These are phyloP conservation scores for Stylophora pistillata DNA, from an alignment of 64 coral and sea anemone species.

Conservation along the genomic window DNA sequence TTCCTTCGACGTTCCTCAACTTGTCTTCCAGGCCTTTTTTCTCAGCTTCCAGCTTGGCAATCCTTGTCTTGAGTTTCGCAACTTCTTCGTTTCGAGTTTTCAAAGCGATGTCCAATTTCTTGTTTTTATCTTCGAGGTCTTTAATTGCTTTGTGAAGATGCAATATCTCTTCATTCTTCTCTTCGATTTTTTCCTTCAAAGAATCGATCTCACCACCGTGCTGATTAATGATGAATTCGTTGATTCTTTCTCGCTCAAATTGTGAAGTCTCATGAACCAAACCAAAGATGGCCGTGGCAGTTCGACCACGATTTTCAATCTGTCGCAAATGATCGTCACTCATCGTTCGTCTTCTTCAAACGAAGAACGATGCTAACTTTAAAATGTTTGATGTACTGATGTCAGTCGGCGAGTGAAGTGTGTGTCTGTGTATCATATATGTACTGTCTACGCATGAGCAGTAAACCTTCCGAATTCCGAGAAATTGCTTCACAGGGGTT, in stretches of 20 bases:
- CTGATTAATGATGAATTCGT: neutral
- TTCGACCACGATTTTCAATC: neutral
- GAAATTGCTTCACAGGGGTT: neutral
- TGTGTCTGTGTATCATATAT: neutral
- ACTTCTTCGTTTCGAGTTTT: constrained; percentile 30
- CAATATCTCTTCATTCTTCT: constrained; percentile 38
- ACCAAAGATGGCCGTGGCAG: neutral
- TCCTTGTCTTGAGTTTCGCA: constrained; percentile 28
- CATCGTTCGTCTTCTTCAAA: neutral
- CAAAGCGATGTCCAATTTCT: constrained; percentile 25
- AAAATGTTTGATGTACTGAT: neutral
- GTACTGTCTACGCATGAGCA: neutral
- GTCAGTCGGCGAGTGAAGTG: neutral
- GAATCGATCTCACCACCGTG: neutral
- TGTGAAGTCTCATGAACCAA: neutral
- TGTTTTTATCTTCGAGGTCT: constrained; percentile 36
- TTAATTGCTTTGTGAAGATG: constrained; percentile 32
- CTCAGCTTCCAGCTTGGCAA: constrained; percentile 32
- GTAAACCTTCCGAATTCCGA: neutral
- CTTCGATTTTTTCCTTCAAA: constrained; percentile 19
- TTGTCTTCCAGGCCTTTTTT: constrained; percentile 45
- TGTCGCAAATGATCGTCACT: neutral
- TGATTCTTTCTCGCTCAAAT: neutral
- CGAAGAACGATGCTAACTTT: neutral
- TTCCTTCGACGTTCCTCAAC: constrained; percentile 36